Percentiles rank a stretch among this genome's conserved stretches.
Conservation (phyloP, 2,888 invertebrate species). For the Abrostola tripartita region DNA sequence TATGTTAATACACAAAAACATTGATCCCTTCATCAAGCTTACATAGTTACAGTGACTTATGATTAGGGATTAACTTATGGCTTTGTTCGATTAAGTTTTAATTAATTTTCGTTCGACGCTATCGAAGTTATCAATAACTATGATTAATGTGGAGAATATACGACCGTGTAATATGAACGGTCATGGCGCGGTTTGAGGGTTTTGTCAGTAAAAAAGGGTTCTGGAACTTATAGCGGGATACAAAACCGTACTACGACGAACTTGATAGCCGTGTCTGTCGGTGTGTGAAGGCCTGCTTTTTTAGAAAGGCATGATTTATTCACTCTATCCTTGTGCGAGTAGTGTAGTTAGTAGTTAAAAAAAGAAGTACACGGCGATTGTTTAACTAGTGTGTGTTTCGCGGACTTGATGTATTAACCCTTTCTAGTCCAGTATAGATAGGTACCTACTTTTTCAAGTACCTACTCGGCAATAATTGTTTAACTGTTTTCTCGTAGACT, state of each 20-base stretch:
- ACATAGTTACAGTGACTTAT: conserved; percentile 1
- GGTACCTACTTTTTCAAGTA: too few species aligned
- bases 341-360: too few species aligned
- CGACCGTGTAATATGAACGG: background rate
- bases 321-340: too few species aligned
- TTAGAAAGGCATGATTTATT: too few species aligned
- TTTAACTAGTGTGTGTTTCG: too few species aligned
- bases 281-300: too few species aligned
- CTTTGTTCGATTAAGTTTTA: conserved; percentile 1
- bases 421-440: too few species aligned
- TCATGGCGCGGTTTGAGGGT: background rate
- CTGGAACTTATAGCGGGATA: background rate
- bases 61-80: background rate
- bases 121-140: background rate
- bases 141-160: background rate
- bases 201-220: background rate
- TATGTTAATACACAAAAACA: background rate
- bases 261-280: background rate
- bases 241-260: too few species aligned
- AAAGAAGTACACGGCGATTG: too few species aligned
- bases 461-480: too few species aligned
- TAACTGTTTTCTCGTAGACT: too few species aligned
- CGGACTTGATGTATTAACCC: too few species aligned
- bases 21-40: background rate
- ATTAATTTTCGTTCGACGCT: conserved; percentile 3